A percentile compares a stretch with the other conserved stretches of the same genome.
phyloP scores from a whole-genome alignment of 2,888 invertebrate genomes.

The Luperina nickerlii region DNA sequence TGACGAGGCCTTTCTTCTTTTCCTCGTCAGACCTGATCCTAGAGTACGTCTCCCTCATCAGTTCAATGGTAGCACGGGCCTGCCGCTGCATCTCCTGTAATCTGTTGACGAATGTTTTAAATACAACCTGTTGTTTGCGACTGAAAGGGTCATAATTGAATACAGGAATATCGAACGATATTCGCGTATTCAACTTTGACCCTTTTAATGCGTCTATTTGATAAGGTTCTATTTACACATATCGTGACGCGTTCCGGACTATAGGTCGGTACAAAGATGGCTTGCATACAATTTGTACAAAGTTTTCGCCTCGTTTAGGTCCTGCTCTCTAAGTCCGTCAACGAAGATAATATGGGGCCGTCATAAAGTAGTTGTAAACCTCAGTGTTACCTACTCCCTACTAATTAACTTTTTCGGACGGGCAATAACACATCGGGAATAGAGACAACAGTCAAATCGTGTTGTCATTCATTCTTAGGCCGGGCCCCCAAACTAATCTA shows the following conservation, averaged over 20 bases:
- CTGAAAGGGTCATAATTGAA: too few relatives aligned
- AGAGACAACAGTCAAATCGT: too few relatives aligned
- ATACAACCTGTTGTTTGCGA: not conserved
- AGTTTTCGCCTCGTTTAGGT: not conserved
- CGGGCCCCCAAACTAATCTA: too few relatives aligned
- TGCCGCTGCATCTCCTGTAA: constrained; percentile 95
- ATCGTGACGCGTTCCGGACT: not conserved
- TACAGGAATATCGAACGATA: too few relatives aligned
- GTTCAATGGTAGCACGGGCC: constrained; percentile 95
- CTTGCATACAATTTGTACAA: not conserved
- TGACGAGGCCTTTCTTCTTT: constrained; percentile 95
- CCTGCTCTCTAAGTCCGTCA: not conserved
- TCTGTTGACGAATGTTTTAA: constrained; percentile 75
- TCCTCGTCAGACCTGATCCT: constrained; percentile 96
- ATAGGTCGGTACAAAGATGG: too few relatives aligned
- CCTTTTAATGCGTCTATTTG: not conserved
- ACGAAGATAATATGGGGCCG: not conserved
- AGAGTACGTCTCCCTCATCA: constrained; percentile 97
- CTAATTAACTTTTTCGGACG: not conserved
- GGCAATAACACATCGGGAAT: too few relatives aligned
- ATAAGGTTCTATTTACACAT: too few relatives aligned
- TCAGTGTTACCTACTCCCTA: not conserved
- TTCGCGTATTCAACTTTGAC: not conserved
- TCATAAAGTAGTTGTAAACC: not conserved
- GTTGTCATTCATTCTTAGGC: too few relatives aligned